These are phyloP conservation scores for Megaptera novaeangliae DNA, from an alignment of 2,113 vertebrate genomes.

Conservation along the genomic window DNA sequence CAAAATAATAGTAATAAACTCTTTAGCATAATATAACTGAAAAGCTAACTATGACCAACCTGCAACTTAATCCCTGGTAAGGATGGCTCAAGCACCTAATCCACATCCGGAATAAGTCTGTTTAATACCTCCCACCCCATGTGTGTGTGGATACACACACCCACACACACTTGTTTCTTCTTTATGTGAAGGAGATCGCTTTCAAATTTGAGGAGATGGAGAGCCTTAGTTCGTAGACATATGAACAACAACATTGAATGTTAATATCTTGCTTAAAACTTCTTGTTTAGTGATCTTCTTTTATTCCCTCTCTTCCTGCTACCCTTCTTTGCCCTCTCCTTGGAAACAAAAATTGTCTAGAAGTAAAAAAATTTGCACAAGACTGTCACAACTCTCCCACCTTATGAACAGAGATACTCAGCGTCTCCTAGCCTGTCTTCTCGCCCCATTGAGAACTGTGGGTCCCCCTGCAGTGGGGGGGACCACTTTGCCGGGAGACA, in stretches of 20 bases:
- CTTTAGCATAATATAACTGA: background rate
- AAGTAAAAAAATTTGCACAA: background rate
- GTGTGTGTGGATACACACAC: background rate
- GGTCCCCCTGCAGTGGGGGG: background rate
- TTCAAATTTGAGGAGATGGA: background rate
- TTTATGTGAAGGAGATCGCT: background rate
- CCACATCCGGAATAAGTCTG: background rate
- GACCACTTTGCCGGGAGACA: background rate
- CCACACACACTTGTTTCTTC: background rate
- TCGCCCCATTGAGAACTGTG: background rate
- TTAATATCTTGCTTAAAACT: background rate
- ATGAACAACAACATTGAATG: background rate
- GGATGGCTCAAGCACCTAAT: background rate
- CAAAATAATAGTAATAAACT: background rate
- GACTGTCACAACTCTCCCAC: background rate
- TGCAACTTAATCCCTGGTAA: background rate
- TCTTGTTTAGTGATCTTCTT: background rate
- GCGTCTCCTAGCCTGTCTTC: background rate
- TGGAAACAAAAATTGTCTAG: background rate
- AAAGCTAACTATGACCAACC: background rate
- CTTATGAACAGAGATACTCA: background rate
- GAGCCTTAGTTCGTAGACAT: background rate
- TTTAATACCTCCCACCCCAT: fast-evolving
- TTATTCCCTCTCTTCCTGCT: background rate
- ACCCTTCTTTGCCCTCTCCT: background rate